phyloP scores from a whole-genome alignment of 2,888 invertebrate genomes.

The Autographa pulchrina region DNA sequence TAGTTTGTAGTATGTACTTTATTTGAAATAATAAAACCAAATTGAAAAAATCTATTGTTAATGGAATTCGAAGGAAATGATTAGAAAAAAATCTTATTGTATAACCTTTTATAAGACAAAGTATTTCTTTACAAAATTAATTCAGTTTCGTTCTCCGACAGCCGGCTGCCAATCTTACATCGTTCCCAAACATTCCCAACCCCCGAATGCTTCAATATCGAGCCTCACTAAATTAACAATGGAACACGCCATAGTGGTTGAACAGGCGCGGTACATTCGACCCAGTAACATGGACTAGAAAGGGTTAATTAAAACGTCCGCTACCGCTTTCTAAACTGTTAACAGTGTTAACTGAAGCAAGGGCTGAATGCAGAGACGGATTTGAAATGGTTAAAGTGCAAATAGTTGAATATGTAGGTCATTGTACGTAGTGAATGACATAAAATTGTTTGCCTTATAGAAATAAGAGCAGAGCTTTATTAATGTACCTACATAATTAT shows the following conservation, averaged over 20 bases:
- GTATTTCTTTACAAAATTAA: not conserved
- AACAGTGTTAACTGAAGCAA: constrained; percentile 61
- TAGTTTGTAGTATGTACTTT: no score
- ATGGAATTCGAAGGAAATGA: no score
- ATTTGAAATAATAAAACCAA: not conserved
- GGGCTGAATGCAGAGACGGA: constrained; percentile 48
- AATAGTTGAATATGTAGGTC: constrained; percentile 6
- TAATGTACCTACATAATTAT: no score
- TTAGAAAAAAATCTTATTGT: no score
- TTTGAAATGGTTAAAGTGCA: constrained; percentile 13
- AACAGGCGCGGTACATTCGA: constrained; percentile 52
- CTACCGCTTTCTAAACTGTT: constrained; percentile 62
- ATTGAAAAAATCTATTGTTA: no score
- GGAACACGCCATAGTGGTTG: constrained; percentile 54
- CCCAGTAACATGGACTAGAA: constrained; percentile 57
- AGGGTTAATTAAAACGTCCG: constrained; percentile 80
- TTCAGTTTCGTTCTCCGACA: not conserved
- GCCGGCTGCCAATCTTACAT: constrained; percentile 37
- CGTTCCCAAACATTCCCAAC: constrained; percentile 35
- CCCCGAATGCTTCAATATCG: constrained; percentile 52
- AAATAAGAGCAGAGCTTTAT: no score
- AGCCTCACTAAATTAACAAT: constrained; percentile 51
- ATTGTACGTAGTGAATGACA: no score
- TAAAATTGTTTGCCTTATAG: no score
- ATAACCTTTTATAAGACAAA: not conserved